Base-by-base conservation (phyloP, 2,113 vertebrate species). In the Amblyopsis rosae region DNA sequence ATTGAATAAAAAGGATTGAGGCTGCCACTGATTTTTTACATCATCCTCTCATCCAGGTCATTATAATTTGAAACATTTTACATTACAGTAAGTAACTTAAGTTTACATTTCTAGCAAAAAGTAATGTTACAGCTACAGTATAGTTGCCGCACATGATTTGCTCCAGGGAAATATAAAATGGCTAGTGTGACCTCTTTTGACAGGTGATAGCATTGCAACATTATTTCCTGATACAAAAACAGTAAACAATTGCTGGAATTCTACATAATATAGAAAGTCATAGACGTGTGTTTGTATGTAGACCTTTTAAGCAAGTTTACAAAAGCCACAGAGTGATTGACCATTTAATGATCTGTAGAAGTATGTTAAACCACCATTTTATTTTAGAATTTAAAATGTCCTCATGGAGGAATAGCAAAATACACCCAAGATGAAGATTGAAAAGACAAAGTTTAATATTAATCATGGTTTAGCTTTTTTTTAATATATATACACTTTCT, bases 321-420 rank as follows among this genome's bases (percentile, higher is more conserved):
- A 6, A 76, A 67, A 72, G 67, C 71, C 41, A 62, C 60, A 81
- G 77, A 89, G 83, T 87, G 80, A 92, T 65, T 81, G 89, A 93
- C 90, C 92, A 93, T 92, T 93, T 92, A 92, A 92, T 92, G 89
- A 93, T 92, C 91, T 90, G 88, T 77, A 89, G 87, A 92, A 84
- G 87, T 87, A 86, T 88, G 88, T 93, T 91, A 89, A 89, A 91
- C 88, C 92, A 93, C 89, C 86, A 91, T 91, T 92, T 41, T 92
- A 91, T 91, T 92, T 90, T 87, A 92, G 89, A 92, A 86, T 88
- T 92, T 88, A 87, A 93, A 93, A 93, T 92, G 90, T 93, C 93
- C 92, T 93, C 93, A 93, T 91, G 89, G 93, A 93, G 93, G 92
- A 93, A 92, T 90, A 85, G 86, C 89, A 91, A 92, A 91, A 87